Percentiles rank a stretch among this genome's conserved stretches.
Conservation (phyloP, 2,888 invertebrate species). For the Aphidoletes aphidimyza region DNA sequence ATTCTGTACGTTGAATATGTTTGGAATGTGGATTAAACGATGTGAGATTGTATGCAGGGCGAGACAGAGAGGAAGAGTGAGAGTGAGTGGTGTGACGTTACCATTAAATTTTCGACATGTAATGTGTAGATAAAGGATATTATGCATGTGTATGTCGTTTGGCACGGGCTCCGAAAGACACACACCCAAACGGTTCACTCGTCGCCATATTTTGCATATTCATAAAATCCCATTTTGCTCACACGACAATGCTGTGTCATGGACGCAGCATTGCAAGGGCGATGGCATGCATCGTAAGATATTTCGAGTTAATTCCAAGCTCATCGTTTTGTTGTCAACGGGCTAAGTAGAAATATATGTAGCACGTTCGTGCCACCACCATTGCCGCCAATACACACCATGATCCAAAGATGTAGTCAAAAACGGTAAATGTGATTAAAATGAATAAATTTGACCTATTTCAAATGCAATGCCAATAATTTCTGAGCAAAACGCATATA, state of each 20-base stretch:
- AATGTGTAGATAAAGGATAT: conserved; percentile 36
- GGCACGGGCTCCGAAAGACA: no score
- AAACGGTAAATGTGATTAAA: conserved; percentile 37
- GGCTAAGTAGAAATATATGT: conserved; percentile 45
- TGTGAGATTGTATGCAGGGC: conserved; percentile 3
- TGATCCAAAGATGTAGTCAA: background rate
- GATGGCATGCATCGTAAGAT: conserved; percentile 27
- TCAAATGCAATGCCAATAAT: conserved; percentile 41
- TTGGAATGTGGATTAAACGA: conserved; percentile 49
- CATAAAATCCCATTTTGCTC: conserved; percentile 43
- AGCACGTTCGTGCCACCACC: conserved; percentile 22
- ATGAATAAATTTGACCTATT: conserved; percentile 46
- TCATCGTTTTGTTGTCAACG: conserved; percentile 42
- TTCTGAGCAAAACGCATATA: no score
- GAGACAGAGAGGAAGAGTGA: background rate
- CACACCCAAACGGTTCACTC: background rate
- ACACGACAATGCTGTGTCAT: background rate
- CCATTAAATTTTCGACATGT: conserved; percentile 51
- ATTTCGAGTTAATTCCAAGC: conserved; percentile 25
- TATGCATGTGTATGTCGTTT: conserved; percentile 4
- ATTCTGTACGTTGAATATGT: conserved; percentile 16
- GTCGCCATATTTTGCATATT: conserved; percentile 27
- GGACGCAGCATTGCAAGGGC: background rate
- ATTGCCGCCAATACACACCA: background rate
- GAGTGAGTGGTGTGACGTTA: conserved; percentile 3